Conservation (phyloP, 2,797 vertebrate species). For the Menidia menidia region DNA sequence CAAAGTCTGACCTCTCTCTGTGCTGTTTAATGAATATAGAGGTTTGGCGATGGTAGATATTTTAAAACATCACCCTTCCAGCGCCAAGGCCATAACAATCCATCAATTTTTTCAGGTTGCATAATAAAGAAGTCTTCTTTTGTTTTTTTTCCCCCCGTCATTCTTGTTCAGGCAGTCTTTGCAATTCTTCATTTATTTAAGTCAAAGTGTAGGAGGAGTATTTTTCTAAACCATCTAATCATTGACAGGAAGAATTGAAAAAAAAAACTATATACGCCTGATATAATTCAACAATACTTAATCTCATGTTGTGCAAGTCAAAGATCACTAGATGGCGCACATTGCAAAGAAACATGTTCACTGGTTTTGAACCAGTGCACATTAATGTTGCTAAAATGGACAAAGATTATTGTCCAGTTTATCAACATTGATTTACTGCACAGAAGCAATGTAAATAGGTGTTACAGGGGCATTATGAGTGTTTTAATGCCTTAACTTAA, state of each 20-base stretch:
- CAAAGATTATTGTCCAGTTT: neutral
- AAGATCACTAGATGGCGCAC: conserved; percentile 77
- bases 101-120: conserved; percentile 11
- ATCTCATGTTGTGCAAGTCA: conserved; percentile 28
- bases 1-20: conserved; percentile 25
- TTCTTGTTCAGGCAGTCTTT: neutral
- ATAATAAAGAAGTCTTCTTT: neutral
- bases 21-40: conserved; percentile 47
- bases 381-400: neutral
- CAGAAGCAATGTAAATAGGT: neutral
- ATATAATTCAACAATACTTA: neutral
- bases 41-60: conserved; percentile 16
- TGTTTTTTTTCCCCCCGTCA: neutral
- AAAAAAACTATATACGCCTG: neutral
- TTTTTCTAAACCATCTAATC: neutral
- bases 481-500: too few relatives aligned
- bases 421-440: neutral
- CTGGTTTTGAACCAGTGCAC: neutral
- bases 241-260: neutral
- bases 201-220: neutral
- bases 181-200: neutral
- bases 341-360: conserved; percentile 52
- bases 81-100: neutral
- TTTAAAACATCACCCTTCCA: conserved; percentile 35
- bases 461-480: too few relatives aligned